Percentiles rank a stretch among this genome's conserved stretches.
These are phyloP conservation scores for Pholis gunnellus DNA, from an alignment of 2,113 vertebrate genomes.

Conservation along the genomic window DNA sequence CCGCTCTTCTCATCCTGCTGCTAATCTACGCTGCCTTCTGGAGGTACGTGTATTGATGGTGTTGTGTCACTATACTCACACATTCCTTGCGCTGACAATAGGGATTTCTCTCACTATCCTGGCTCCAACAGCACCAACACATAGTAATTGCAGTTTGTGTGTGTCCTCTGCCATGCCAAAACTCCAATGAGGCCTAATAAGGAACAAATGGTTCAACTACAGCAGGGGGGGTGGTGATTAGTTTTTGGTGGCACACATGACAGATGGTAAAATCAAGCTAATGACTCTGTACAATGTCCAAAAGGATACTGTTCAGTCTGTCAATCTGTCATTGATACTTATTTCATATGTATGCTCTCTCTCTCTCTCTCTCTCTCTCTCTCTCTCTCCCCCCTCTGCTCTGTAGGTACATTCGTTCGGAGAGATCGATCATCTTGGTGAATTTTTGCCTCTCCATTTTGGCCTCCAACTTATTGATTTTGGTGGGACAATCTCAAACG, in stretches of 20 bases:
- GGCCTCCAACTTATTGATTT: slow-evolving; percentile 96
- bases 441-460: slow-evolving; percentile 98
- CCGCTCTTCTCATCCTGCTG: slow-evolving; percentile 93
- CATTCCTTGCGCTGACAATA: background rate
- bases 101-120: slow-evolving; percentile 5
- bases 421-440: slow-evolving; percentile 97
- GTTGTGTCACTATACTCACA: background rate
- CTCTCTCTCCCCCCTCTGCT: background rate
- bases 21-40: slow-evolving; percentile 97
- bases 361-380: slow-evolving; percentile 9
- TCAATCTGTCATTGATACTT: slow-evolving; percentile 44
- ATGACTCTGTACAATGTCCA: slow-evolving; percentile 49
- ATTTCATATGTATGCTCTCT: slow-evolving; percentile 21
- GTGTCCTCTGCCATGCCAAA: slow-evolving; percentile 50
- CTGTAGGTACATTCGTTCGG: slow-evolving; percentile 94
- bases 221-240: slow-evolving; percentile 59
- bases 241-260: slow-evolving; percentile 42
- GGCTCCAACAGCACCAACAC: background rate
- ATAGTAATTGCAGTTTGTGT: slow-evolving; percentile 24
- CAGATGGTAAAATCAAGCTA: slow-evolving; percentile 71
- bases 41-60: slow-evolving; percentile 84
- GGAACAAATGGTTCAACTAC: slow-evolving; percentile 69
- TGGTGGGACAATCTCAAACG: slow-evolving; percentile 97
- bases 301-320: slow-evolving; percentile 38
- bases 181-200: slow-evolving; percentile 69